A percentile compares a stretch with the other conserved stretches of the same genome.
Conservation (phyloP, 1,140 invertebrate species). For the Chironomus tepperi region DNA sequence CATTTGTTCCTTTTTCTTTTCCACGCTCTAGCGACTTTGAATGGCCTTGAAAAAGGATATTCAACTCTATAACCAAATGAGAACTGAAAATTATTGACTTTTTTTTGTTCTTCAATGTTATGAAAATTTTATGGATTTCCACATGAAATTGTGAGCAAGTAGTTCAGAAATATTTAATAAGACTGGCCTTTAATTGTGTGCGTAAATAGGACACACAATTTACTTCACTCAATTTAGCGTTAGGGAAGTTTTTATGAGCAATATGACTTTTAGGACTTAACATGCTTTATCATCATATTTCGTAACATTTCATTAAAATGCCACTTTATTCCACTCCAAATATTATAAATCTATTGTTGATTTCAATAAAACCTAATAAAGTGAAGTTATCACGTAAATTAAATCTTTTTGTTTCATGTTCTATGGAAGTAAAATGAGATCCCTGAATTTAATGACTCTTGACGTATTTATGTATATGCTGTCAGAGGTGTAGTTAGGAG, state of each 20-base stretch:
- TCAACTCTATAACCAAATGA: neutral
- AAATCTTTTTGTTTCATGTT: neutral
- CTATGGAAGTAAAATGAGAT: neutral
- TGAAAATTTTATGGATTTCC: neutral
- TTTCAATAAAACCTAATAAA: neutral
- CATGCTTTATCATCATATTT: neutral
- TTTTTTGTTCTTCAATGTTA: neutral
- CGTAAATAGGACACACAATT: neutral
- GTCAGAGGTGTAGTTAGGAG: neutral
- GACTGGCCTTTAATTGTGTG: neutral
- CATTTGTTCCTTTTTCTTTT: neutral
- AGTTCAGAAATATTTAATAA: neutral
- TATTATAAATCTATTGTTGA: neutral
- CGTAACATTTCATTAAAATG: neutral
- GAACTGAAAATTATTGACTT: neutral
- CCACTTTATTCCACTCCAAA: neutral
- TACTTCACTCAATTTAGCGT: neutral
- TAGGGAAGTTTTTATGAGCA: neutral
- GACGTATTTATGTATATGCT: neutral
- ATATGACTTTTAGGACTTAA: neutral
- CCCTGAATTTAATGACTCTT: neutral
- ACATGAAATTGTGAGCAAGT: neutral
- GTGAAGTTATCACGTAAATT: neutral
- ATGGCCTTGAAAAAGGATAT: slow-evolving; percentile 7
- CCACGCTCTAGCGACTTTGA: neutral